Conservation (phyloP, 2,113 vertebrate genomes). For the Eublepharis macularius region DNA sequence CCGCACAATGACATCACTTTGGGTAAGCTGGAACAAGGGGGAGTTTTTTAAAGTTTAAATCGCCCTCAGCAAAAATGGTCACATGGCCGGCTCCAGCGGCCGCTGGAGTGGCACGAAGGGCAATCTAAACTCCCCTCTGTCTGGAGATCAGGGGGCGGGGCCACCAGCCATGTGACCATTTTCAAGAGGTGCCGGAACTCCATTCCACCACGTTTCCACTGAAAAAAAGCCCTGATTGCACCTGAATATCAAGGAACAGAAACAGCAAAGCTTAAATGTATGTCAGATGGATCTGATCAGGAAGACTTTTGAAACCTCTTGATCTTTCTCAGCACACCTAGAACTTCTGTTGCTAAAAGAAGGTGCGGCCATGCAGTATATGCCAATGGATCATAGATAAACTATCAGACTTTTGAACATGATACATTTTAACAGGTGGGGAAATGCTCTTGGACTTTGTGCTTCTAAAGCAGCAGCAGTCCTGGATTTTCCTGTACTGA, state of each 20-base stretch:
- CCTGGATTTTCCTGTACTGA: not conserved
- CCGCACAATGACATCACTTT: too few relatives aligned
- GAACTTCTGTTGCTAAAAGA: not conserved
- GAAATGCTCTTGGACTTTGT: not conserved
- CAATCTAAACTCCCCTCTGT: too few relatives aligned
- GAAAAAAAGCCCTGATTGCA: too few relatives aligned
- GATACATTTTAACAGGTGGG: not conserved
- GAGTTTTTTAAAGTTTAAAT: too few relatives aligned
- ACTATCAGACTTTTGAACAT: not conserved
- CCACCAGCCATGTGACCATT: too few relatives aligned
- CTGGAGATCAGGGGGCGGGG: too few relatives aligned
- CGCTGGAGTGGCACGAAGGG: too few relatives aligned
- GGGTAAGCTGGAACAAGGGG: too few relatives aligned
- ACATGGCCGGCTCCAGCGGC: too few relatives aligned
- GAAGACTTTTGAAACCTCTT: constrained; percentile 14
- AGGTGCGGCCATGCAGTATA: not conserved
- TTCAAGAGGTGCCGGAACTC: too few relatives aligned
- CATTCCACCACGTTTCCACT: too few relatives aligned
- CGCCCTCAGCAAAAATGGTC: too few relatives aligned
- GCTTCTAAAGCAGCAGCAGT: not conserved
- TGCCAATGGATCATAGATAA: not conserved
- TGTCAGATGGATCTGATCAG: constrained; percentile 9
- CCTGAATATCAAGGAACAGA: not conserved
- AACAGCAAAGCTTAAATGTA: not conserved
- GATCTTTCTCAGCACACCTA: constrained; percentile 5